Percentiles rank a stretch among this genome's conserved stretches.
These are phyloP conservation scores for Alethe diademata DNA, from an alignment of 2,113 vertebrate genomes.

Conservation along the genomic window DNA sequence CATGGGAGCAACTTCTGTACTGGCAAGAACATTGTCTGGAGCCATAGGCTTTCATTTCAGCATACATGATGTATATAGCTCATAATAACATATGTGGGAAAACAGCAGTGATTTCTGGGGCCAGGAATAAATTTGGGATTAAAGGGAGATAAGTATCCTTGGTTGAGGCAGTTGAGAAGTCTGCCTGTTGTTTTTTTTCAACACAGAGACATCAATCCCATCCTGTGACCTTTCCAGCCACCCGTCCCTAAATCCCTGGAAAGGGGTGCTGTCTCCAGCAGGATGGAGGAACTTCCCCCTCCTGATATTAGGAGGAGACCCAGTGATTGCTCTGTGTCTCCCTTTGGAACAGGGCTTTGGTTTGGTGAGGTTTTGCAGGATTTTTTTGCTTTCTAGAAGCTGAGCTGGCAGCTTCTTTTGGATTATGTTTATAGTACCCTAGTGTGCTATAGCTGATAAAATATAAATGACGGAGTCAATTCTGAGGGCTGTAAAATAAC, in stretches of 20 bases:
- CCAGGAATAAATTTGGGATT: constrained; percentile 35
- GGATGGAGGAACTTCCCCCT: not conserved
- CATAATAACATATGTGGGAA: not conserved
- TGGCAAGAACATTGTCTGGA: constrained; percentile 4
- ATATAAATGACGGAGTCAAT: constrained; percentile 41
- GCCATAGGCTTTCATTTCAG: constrained; percentile 12
- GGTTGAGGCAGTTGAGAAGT: not conserved
- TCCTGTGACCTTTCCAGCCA: not conserved
- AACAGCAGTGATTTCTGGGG: constrained; percentile 19
- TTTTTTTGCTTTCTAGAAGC: constrained; percentile 21
- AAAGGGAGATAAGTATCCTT: constrained; percentile 6
- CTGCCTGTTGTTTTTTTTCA: not conserved
- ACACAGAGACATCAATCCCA: not conserved
- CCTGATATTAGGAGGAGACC: not conserved
- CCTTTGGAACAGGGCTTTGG: not conserved
- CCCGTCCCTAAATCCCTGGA: not conserved
- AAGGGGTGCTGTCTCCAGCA: not conserved
- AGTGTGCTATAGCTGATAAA: constrained; percentile 53
- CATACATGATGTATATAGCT: not conserved
- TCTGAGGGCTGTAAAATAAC: constrained; percentile 50
- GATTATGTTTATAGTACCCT: constrained; percentile 58
- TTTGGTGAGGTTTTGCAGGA: not conserved
- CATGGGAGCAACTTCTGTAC: not conserved
- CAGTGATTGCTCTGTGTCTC: not conserved
- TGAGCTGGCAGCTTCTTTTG: constrained; percentile 54